Evolutionary conservation across 1,140 invertebrate species (phyloP).

Genomic region (Coptotermes formosanus): DNA sequence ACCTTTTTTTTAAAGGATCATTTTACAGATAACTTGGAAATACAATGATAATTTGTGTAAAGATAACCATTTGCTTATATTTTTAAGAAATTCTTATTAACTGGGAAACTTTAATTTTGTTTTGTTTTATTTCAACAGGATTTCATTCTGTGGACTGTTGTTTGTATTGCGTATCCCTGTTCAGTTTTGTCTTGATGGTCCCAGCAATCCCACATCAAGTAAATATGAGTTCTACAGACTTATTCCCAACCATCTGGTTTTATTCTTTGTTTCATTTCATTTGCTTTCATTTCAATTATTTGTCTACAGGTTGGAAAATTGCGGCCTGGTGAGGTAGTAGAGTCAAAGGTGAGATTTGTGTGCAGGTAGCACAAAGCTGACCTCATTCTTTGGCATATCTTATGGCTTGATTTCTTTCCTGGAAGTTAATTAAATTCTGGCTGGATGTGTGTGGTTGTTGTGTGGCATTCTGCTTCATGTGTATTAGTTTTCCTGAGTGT

Average conservation of each 20-base stretch:
- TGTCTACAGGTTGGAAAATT: conserved; percentile 66
- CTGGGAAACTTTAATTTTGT: conserved; percentile 25
- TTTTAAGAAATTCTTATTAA: not conserved
- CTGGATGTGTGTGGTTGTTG: not conserved
- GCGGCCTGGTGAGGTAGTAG: conserved; percentile 75
- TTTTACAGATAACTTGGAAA: not conserved
- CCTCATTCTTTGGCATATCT: conserved; percentile 47
- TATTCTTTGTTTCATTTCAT: conserved; percentile 35
- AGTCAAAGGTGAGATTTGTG: conserved; percentile 74
- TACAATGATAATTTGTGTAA: not conserved
- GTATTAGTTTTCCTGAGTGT: conserved; percentile 37
- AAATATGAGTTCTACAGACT: not conserved
- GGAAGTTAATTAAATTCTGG: not conserved
- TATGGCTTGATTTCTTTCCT: conserved; percentile 23
- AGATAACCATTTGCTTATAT: not conserved
- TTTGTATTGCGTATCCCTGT: conserved; percentile 33
- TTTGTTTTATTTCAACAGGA: conserved; percentile 30
- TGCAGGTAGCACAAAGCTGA: conserved; percentile 61
- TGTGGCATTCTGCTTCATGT: conserved; percentile 31
- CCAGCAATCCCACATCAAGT: not conserved
- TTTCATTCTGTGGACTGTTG: conserved; percentile 5
- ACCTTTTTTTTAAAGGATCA: not conserved
- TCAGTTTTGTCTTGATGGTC: conserved; percentile 18
- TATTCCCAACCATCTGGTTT: conserved; percentile 26
- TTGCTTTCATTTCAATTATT: conserved; percentile 42